These are phyloP conservation scores for Myathropa florea DNA, from an alignment of 2,888 invertebrate genomes.

Conservation along the genomic window DNA sequence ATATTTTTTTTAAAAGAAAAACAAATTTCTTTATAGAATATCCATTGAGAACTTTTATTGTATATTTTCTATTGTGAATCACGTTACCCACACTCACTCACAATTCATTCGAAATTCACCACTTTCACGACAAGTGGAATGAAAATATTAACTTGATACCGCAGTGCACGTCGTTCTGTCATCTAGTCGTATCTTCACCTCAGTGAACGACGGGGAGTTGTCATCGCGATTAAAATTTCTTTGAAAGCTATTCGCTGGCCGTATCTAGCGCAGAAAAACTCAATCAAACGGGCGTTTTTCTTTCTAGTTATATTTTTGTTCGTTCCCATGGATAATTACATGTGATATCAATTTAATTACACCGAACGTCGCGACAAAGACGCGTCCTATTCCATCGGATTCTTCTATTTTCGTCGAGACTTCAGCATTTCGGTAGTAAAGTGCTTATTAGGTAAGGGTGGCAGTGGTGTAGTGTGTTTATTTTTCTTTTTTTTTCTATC, in stretches of 20 bases:
- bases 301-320: background rate
- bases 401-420: background rate
- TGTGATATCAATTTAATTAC: background rate
- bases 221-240: background rate
- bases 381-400: background rate
- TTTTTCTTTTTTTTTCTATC: background rate
- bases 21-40: too few relatives aligned
- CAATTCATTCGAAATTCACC: background rate
- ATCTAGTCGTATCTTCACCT: background rate
- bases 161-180: background rate
- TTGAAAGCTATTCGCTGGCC: background rate
- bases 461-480: constrained; percentile 9
- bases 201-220: background rate
- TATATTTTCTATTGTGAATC: background rate
- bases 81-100: background rate
- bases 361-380: background rate
- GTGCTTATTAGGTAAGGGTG: constrained; percentile 48
- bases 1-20: too few relatives aligned
- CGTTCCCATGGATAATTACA: background rate
- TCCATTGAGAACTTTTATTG: too few relatives aligned
- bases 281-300: background rate
- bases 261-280: background rate
- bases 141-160: background rate
- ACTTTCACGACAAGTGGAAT: background rate
- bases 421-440: background rate